Conservation (phyloP, 2,888 invertebrate species). For the Ethmia dodecea region DNA sequence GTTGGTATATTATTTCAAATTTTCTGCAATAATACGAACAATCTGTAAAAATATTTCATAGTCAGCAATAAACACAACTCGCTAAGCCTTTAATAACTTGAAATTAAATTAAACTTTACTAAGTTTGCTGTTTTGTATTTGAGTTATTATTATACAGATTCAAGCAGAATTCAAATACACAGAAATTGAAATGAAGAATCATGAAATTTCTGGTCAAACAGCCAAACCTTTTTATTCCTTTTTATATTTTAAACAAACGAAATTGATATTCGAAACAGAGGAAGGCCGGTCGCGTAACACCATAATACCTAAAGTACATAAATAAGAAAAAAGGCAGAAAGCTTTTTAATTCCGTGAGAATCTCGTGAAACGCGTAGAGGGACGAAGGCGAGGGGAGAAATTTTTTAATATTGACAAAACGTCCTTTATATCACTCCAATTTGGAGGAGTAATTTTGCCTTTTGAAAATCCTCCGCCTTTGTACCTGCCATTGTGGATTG, state of each 20-base stretch:
- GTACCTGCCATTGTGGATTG: conserved; percentile 31
- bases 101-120: no score
- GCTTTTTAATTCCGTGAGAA: conserved; percentile 24
- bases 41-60: no score
- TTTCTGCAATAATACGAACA: no score
- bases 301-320: conserved; percentile 12
- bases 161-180: no score
- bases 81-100: no score
- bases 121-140: no score
- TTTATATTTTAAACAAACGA: conserved; percentile 1
- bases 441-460: conserved; percentile 41
- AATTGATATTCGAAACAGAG: conserved; percentile 1
- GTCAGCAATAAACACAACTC: no score
- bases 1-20: no score
- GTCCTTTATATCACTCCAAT: conserved; percentile 37
- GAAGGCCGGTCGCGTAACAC: neutral
- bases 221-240: no score
- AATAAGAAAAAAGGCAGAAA: conserved; percentile 14
- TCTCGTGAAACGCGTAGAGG: conserved; percentile 3
- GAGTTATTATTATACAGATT: no score
- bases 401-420: conserved; percentile 46
- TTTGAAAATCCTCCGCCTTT: conserved; percentile 26
- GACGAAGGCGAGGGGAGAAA: conserved; percentile 5
- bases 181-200: no score
- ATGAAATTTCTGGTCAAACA: no score